Percentiles rank a stretch among this genome's conserved stretches.
Conservation (phyloP, 2,797 vertebrate genomes). For the Sebastolobus altivelis region DNA sequence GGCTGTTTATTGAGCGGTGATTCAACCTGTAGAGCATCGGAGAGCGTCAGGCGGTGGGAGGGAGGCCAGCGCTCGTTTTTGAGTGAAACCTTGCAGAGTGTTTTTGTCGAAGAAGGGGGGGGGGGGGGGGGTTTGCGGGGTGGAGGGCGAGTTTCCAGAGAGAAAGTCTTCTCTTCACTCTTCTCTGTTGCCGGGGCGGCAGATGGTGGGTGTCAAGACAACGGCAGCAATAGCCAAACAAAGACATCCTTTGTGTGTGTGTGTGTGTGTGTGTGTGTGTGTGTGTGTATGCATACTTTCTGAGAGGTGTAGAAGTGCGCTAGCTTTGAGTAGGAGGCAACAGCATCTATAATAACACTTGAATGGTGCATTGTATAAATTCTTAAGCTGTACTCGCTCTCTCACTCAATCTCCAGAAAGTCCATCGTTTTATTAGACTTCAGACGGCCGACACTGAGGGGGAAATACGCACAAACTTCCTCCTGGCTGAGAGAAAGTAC, state of each 20-base stretch:
- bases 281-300: slow-evolving; percentile 49
- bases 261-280: slow-evolving; percentile 58
- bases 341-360: slow-evolving; percentile 72
- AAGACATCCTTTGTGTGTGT: slow-evolving; percentile 73
- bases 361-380: slow-evolving; percentile 71
- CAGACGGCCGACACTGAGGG: slow-evolving; percentile 28
- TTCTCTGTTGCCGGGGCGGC: slow-evolving; percentile 78
- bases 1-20: slow-evolving; percentile 41
- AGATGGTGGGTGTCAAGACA: slow-evolving; percentile 85
- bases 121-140: slow-evolving; percentile 33
- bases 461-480: slow-evolving; percentile 23
- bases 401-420: slow-evolving; percentile 51
- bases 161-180: slow-evolving; percentile 79
- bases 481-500: slow-evolving; percentile 6
- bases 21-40: slow-evolving; percentile 67
- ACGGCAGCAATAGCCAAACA: slow-evolving; percentile 80
- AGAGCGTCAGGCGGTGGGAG: slow-evolving; percentile 52
- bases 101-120: slow-evolving; percentile 38
- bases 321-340: slow-evolving; percentile 78
- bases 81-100: slow-evolving; percentile 55
- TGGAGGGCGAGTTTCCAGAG: slow-evolving; percentile 67
- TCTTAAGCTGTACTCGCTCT: slow-evolving; percentile 34
- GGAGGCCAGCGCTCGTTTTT: slow-evolving; percentile 26
- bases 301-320: slow-evolving; percentile 66
- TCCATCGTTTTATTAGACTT: slow-evolving; percentile 46